Percentiles rank a stretch among this genome's conserved stretches.
These are phyloP conservation scores for Acrossocheilus fasciatus DNA, from an alignment of 2,797 vertebrate species.

Conservation along the genomic window DNA sequence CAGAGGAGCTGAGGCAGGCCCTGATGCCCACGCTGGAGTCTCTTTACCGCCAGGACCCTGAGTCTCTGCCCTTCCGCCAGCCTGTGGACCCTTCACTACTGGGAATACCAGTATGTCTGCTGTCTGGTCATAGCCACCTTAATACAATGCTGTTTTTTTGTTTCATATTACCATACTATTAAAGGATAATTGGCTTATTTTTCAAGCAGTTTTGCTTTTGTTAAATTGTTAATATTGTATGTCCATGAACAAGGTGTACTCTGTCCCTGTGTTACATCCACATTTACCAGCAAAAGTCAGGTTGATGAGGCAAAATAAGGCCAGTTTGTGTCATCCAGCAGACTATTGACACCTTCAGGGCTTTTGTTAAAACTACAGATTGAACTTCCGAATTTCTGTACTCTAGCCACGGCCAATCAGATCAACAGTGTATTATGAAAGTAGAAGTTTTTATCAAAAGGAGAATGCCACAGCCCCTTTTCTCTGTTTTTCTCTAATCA, in stretches of 20 bases:
- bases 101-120: conserved; percentile 93
- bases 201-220: not conserved
- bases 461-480: not conserved
- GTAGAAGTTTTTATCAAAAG: not conserved
- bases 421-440: not conserved
- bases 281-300: not conserved
- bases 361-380: not conserved
- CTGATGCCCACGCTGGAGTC: conserved; percentile 98
- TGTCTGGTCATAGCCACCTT: not conserved
- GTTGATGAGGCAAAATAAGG: not conserved
- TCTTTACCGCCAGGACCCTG: conserved; percentile 96
- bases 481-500: not conserved
- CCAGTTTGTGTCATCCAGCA: not conserved
- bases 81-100: conserved; percentile 95
- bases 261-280: not conserved
- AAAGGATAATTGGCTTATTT: not conserved
- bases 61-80: conserved; percentile 97
- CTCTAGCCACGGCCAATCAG: not conserved
- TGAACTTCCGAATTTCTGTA: not conserved
- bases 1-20: conserved; percentile 96
- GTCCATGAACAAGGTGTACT: not conserved
- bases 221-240: not conserved
- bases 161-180: not conserved
- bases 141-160: not conserved
- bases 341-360: not conserved